Percentiles rank a stretch among this genome's conserved stretches.
Conservation (phyloP, 2,797 vertebrate species). For the Propithecus deckenii region DNA sequence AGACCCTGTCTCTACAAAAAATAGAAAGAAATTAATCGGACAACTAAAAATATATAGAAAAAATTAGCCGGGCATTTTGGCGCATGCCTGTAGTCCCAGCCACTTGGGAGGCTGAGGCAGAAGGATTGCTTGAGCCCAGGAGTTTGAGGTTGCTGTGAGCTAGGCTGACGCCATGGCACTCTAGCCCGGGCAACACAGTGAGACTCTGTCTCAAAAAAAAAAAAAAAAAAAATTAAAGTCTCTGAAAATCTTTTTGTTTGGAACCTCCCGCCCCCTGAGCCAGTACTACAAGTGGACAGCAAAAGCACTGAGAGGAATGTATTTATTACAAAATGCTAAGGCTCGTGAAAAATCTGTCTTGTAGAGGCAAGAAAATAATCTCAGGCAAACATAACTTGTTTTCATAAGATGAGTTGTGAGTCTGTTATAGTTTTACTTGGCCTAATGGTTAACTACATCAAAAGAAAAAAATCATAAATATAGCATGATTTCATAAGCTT, state of each 20-base stretch:
- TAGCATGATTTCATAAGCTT: constrained; percentile 44
- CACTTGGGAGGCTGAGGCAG: no score
- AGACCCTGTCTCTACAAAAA: no score
- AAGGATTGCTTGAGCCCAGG: no score
- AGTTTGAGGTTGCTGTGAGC: no score
- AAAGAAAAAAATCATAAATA: constrained; percentile 41
- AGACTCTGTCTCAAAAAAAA: no score
- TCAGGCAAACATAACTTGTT: constrained; percentile 47
- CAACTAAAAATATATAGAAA: background rate
- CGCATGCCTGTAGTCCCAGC: no score
- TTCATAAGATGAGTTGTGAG: constrained; percentile 34
- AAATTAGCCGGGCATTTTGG: no score
- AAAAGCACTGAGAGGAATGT: background rate
- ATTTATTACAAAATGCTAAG: background rate
- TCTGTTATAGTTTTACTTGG: background rate
- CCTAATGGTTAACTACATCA: constrained; percentile 49
- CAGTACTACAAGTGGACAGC: background rate
- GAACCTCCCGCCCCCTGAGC: background rate
- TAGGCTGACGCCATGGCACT: no score
- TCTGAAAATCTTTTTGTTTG: background rate
- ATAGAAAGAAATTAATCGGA: no score
- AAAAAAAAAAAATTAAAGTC: background rate
- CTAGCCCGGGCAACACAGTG: no score
- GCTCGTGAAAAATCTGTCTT: constrained; percentile 28
- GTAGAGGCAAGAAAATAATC: constrained; percentile 39